Conservation (phyloP, 2,113 vertebrate genomes). For the Hemiscyllium ocellatum region DNA sequence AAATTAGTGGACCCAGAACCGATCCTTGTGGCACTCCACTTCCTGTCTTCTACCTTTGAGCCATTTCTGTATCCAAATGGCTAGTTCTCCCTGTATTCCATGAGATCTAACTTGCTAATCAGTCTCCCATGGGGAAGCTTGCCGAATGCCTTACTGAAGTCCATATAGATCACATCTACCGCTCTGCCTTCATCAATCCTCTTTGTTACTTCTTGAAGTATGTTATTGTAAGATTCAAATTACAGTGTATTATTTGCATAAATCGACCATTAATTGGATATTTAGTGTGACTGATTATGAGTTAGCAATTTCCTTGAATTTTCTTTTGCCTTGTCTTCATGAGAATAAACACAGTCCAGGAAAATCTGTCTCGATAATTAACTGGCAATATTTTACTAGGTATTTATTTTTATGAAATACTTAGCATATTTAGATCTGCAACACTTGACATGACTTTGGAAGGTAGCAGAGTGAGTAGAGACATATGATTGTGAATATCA, state of each 20-base stretch:
- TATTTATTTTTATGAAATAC: not conserved
- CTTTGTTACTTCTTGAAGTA: too few species aligned
- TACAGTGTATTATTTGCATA: not conserved
- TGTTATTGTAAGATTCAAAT: not conserved
- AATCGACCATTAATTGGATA: not conserved
- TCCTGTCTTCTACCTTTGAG: too few species aligned
- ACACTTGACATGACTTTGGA: not conserved
- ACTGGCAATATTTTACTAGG: not conserved
- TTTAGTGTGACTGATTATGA: not conserved
- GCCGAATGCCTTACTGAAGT: too few species aligned
- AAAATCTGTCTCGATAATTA: too few species aligned
- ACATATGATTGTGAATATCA: not conserved
- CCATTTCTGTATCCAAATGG: too few species aligned
- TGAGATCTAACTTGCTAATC: too few species aligned
- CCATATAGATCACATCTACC: too few species aligned
- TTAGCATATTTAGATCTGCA: not conserved
- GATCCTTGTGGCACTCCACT: too few species aligned
- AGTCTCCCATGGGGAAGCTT: too few species aligned
- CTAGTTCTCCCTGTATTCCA: too few species aligned
- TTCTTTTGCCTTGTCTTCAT: not conserved
- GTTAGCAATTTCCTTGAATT: not conserved
- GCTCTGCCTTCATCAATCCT: too few species aligned
- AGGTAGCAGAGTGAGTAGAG: not conserved
- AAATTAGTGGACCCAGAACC: too few species aligned
- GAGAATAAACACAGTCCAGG: not conserved